These are phyloP conservation scores for Leucoma salicis DNA, from an alignment of 2,888 invertebrate genomes.

Conservation along the genomic window DNA sequence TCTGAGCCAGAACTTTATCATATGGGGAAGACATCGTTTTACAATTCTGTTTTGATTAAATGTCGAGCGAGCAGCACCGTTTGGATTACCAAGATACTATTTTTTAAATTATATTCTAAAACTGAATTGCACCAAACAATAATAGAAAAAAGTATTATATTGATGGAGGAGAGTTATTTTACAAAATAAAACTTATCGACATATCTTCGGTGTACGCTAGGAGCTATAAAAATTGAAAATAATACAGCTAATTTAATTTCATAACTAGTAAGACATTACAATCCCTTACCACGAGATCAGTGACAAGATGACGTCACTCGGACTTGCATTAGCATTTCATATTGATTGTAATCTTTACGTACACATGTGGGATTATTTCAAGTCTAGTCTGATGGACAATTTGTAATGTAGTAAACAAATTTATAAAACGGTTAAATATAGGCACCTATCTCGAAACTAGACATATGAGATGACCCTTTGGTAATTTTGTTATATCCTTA, in stretches of 20 bases:
- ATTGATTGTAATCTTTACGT: slow-evolving; percentile 27
- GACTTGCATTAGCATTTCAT: slow-evolving; percentile 47
- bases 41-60: slow-evolving; percentile 41
- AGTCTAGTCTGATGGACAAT: slow-evolving; percentile 29
- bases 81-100: slow-evolving; percentile 39
- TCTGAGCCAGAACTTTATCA: slow-evolving; percentile 48
- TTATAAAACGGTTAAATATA: slow-evolving; percentile 23
- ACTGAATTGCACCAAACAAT: slow-evolving; percentile 49
- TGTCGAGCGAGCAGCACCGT: slow-evolving; percentile 52
- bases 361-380: slow-evolving; percentile 20
- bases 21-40: slow-evolving; percentile 70
- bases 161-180: slow-evolving; percentile 81
- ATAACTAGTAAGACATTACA: slow-evolving; percentile 80
- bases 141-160: slow-evolving; percentile 62
- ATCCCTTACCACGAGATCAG: slow-evolving; percentile 83
- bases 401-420: slow-evolving; percentile 21
- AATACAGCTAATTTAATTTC: slow-evolving; percentile 82
- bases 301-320: slow-evolving; percentile 71
- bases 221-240: slow-evolving; percentile 82
- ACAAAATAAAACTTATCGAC: slow-evolving; percentile 82
- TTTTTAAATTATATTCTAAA: slow-evolving; percentile 41
- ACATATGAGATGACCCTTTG: slow-evolving; percentile 58
- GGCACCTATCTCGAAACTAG: slow-evolving; percentile 30
- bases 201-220: slow-evolving; percentile 83
- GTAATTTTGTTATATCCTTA: slow-evolving; percentile 60